Base-by-base conservation (phyloP, 2,888 invertebrate genomes). In the Acronicta psi region DNA sequence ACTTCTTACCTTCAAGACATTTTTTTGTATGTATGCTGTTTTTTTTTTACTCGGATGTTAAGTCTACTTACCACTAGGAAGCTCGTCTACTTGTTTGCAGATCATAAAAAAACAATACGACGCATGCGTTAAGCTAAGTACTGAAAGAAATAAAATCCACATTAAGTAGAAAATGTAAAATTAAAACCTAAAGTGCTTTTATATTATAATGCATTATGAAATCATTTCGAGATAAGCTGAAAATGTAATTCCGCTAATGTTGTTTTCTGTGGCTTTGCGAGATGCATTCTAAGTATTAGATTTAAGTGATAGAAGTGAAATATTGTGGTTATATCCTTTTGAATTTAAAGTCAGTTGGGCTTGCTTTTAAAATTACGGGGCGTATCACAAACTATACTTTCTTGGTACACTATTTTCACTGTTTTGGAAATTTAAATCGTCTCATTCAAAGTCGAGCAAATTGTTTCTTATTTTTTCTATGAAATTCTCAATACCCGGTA, bases 221-320 rank as follows among this genome's bases (percentile, higher is more conserved):
- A 72, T 69, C 18, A 61, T 67, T 64, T 71, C 57, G 58, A 64
- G 66, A 74, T 76, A 71, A 76, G 73, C 74, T 73, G 70, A 73
- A 82, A 80, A 80, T 74, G 77, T 80, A 71, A 82, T 84, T 81
- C 74, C 54, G 69, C 76, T 82, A 80, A 82, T 83, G 75, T 63
- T 37, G 51, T 59, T 56, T 56, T 40, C 41, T 44, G 64, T 38
- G 66, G 62, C 53, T 61, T 45, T 46, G 29, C 43, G 57, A 29
- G 36, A 54, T 54, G 54, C 59, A 69, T 66, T 65, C 41, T 53
- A 59, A 55, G 60, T 59, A 68, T 73, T 65, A 65, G 51, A 55
- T 69, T 37, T 13, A 44, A 60, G 17, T 42, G 40, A 66, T 71
- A 44, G 34, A 43, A 40, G 18, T 69, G 43, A 54, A 67, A 75